Percentiles rank a stretch among this genome's conserved stretches.
Evolutionary conservation across 2,113 vertebrate genomes (phyloP).

Genomic region (Sander vitreus): DNA sequence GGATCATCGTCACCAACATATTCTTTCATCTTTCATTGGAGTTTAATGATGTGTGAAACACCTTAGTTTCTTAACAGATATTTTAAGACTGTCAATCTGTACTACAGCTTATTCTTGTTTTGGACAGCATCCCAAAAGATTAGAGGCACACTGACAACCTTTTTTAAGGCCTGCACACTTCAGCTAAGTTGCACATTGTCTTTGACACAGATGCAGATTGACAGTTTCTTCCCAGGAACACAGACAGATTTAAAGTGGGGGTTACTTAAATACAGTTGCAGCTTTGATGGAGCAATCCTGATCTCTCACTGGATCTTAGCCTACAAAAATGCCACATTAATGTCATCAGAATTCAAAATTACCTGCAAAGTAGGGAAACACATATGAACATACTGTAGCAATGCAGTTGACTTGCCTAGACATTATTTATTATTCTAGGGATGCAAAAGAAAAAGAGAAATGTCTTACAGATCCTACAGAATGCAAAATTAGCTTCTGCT

Average conservation of each 20-base stretch:
- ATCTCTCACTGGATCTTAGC: not conserved
- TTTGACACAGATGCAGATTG: conserved; percentile 4
- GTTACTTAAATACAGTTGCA: not conserved
- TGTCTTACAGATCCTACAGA: not conserved
- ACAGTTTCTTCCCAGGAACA: not conserved
- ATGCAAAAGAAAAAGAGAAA: conserved; percentile 2
- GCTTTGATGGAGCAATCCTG: not conserved
- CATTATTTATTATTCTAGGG: not conserved
- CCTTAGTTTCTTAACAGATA: conserved; percentile 1
- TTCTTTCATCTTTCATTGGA: not conserved
- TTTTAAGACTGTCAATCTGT: not conserved
- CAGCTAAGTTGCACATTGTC: not conserved
- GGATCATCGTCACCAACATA: not conserved
- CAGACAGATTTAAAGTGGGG: not conserved
- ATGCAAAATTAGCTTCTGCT: not conserved
- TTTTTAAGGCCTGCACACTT: not conserved
- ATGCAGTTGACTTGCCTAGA: not conserved
- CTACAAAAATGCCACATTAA: conserved; percentile 2
- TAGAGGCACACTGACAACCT: not conserved
- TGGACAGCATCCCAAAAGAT: not conserved
- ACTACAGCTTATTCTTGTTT: not conserved
- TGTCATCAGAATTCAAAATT: not conserved
- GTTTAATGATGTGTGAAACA: not conserved
- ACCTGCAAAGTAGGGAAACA: not conserved
- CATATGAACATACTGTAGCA: not conserved